phyloP scores from a whole-genome alignment of 2,888 invertebrate species.

The Punctoribates punctum region DNA sequence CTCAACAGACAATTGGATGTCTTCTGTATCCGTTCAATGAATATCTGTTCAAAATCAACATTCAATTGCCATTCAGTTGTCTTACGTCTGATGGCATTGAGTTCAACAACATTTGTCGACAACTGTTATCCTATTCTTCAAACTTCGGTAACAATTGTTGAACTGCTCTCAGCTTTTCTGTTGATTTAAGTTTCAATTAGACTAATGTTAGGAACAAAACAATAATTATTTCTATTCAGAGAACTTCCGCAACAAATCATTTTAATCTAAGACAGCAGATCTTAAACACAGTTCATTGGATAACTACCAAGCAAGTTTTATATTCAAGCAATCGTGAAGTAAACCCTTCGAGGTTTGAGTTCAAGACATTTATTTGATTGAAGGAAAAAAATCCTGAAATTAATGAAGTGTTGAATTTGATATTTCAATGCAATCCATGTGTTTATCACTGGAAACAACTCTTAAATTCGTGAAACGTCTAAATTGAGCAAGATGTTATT shows the following conservation, averaged over 20 bases:
- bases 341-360: no score
- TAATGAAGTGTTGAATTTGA: background rate
- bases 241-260: no score
- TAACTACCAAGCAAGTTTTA: no score
- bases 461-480: background rate
- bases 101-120: slow-evolving; percentile 8
- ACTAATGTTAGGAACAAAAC: no score
- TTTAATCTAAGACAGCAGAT: no score
- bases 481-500: background rate
- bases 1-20: background rate
- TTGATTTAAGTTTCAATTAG: no score
- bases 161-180: no score
- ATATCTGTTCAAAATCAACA: slow-evolving; percentile 1
- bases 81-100: background rate
- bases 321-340: no score
- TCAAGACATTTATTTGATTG: no score
- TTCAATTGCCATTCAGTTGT: background rate
- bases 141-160: no score
- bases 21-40: background rate
- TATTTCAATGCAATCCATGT: background rate
- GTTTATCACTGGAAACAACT: background rate
- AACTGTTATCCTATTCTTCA: background rate
- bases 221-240: no score
- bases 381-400: background rate
- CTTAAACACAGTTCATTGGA: no score